Percentiles rank a stretch among this genome's conserved stretches.
phyloP scores from a whole-genome alignment of 2,113 vertebrate genomes.

The Bothrops jararaca region DNA sequence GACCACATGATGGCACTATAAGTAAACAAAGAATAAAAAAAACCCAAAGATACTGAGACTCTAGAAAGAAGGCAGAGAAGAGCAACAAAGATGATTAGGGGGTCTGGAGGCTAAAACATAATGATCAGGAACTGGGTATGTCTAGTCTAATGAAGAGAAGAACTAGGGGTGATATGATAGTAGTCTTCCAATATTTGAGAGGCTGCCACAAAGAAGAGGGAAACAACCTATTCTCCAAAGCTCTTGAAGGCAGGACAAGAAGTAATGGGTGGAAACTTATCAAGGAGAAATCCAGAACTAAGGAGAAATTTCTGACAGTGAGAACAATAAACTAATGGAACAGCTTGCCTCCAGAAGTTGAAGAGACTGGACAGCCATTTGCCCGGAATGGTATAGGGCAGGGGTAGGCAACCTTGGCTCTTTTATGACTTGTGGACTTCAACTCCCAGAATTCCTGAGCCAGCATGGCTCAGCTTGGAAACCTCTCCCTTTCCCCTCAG shows the following conservation, averaged over 20 bases:
- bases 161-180: too few species aligned
- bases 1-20: not conserved
- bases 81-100: not conserved
- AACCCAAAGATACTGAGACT: not conserved
- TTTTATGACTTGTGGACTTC: too few species aligned
- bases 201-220: not conserved
- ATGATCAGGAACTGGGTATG: not conserved
- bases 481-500: too few species aligned
- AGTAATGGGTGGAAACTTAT: not conserved
- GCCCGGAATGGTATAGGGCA: not conserved
- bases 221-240: not conserved
- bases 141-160: too few species aligned
- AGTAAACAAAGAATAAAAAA: not conserved
- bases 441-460: too few species aligned
- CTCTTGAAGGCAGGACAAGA: not conserved
- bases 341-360: not conserved
- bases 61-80: not conserved
- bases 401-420: too few species aligned
- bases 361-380: not conserved
- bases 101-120: not conserved
- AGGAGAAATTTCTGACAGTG: not conserved
- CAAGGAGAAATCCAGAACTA: not conserved
- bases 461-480: too few species aligned
- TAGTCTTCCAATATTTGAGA: too few species aligned
- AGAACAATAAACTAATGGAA: not conserved